phyloP scores from a whole-genome alignment of 2,113 vertebrate genomes.

The Mola mola region DNA sequence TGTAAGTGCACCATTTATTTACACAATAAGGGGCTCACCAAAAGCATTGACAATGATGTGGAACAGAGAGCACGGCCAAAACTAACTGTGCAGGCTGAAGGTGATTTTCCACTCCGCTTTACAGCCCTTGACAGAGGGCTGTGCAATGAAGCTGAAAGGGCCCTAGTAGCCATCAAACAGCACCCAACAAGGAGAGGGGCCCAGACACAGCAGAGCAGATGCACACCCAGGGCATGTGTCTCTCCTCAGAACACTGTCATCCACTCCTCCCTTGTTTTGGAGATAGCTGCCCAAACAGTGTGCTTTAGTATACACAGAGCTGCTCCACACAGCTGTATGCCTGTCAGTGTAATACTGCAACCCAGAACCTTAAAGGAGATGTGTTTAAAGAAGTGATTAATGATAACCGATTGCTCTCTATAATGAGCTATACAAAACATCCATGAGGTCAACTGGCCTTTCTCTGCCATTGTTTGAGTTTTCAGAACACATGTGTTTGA shows the following conservation, averaged over 20 bases:
- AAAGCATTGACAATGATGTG: slow-evolving; percentile 70
- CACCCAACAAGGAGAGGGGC: slow-evolving; percentile 86
- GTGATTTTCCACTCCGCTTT: slow-evolving; percentile 80
- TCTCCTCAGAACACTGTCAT: slow-evolving; percentile 69
- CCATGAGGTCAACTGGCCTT: slow-evolving; percentile 75
- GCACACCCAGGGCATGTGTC: slow-evolving; percentile 58
- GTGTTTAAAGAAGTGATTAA: slow-evolving; percentile 53
- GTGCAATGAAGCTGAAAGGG: slow-evolving; percentile 58
- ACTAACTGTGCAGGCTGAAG: slow-evolving; percentile 71
- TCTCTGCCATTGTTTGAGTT: slow-evolving; percentile 29
- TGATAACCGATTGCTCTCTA: slow-evolving; percentile 47
- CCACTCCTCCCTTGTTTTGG: slow-evolving; percentile 68
- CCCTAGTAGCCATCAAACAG: slow-evolving; percentile 69
- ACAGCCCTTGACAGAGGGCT: slow-evolving; percentile 64
- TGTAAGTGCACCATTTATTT: slow-evolving; percentile 55
- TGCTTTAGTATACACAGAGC: slow-evolving; percentile 65
- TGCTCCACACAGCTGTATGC: slow-evolving; percentile 62
- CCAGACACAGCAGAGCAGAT: slow-evolving; percentile 56
- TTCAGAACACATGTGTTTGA: slow-evolving; percentile 40
- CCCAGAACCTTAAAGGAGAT: slow-evolving; percentile 60
- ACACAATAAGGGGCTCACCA: slow-evolving; percentile 55
- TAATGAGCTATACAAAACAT: slow-evolving; percentile 28
- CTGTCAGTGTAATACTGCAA: slow-evolving; percentile 61
- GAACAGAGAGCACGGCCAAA: slow-evolving; percentile 76
- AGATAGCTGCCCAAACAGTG: slow-evolving; percentile 73